These are phyloP conservation scores for Machaerirhynchus nigripectus DNA, from an alignment of 2,113 vertebrate genomes.

Conservation along the genomic window DNA sequence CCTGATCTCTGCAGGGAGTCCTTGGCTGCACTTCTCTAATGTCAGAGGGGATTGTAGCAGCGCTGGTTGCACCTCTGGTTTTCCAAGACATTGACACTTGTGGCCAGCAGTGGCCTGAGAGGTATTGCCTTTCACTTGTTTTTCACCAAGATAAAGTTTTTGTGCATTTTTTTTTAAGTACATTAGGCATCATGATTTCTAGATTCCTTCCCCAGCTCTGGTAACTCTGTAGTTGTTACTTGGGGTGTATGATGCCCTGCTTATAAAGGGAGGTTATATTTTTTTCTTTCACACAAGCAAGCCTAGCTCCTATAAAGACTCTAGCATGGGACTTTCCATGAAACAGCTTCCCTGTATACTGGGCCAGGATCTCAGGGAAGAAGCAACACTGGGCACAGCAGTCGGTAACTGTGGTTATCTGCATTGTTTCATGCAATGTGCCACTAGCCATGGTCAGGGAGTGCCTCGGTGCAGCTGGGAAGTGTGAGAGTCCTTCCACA, in stretches of 20 bases:
- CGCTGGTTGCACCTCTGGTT: not conserved
- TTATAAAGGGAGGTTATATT: not conserved
- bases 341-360: not conserved
- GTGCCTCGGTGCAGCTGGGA: not conserved
- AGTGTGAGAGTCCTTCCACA: rapidly evolving
- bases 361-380: not conserved
- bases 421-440: not conserved
- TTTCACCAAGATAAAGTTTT: not conserved
- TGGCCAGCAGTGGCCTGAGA: not conserved
- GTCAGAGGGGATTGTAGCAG: not conserved
- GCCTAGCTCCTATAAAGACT: not conserved
- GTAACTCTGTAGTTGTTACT: not conserved
- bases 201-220: not conserved
- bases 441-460: rapidly evolving
- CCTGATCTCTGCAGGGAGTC: not conserved
- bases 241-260: not conserved
- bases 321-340: not conserved
- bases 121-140: not conserved
- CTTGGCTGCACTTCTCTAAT: not conserved
- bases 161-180: not conserved
- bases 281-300: not conserved
- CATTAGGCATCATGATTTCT: not conserved
- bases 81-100: not conserved
- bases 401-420: not conserved
- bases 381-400: not conserved